A percentile compares a stretch with the other conserved stretches of the same genome.
Evolutionary conservation across 2,888 invertebrate genomes (phyloP).

Genomic region (Nemurella pictetii): DNA sequence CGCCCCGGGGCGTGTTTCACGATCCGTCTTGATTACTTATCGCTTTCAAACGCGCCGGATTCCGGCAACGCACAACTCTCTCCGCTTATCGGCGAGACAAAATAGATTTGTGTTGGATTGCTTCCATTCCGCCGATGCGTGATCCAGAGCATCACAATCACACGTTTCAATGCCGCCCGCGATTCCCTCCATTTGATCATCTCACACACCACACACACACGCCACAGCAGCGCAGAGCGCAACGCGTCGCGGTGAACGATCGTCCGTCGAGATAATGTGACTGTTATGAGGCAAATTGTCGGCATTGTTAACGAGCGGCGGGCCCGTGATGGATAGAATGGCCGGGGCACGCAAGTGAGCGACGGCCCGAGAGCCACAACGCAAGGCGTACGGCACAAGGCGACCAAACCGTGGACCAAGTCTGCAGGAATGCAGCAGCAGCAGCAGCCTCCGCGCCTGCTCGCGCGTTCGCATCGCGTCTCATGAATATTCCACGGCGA

Average conservation of each 20-base stretch:
- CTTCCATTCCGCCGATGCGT: neutral
- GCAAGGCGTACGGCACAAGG: neutral
- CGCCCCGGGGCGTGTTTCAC: neutral
- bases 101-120: neutral
- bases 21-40: neutral
- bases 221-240: neutral
- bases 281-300: neutral
- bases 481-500: neutral
- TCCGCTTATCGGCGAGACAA: neutral
- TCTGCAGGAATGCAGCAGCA: neutral
- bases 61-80: neutral
- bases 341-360: too few species aligned
- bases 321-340: neutral
- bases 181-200: neutral
- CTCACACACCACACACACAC: neutral
- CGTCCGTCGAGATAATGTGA: neutral
- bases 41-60: neutral
- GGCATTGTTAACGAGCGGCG: neutral
- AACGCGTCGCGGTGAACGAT: neutral
- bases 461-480: neutral
- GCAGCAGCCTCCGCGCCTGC: neutral
- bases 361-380: neutral
- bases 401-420: neutral
- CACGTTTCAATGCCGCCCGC: neutral
- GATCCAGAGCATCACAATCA: neutral